Conservation (phyloP, 2,113 vertebrate genomes). For the Nibea albiflora region DNA sequence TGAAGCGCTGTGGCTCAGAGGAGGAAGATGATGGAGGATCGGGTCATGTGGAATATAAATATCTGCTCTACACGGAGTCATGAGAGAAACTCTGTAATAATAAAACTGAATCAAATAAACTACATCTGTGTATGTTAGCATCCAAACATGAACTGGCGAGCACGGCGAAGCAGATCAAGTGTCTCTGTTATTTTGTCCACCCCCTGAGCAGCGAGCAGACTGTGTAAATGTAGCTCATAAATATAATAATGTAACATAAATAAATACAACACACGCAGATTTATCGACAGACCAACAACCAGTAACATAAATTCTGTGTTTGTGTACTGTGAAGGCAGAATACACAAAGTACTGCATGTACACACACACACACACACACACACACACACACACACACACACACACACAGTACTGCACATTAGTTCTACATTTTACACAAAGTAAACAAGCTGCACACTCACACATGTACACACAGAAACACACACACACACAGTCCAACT, state of each 20-base stretch:
- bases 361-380: conserved; percentile 21
- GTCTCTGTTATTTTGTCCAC: too few relatives aligned
- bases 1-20: too few relatives aligned
- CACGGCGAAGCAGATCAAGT: too few relatives aligned
- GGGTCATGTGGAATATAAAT: too few relatives aligned
- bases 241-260: neutral
- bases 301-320: too few relatives aligned
- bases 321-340: neutral
- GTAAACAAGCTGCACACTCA: conserved; percentile 19
- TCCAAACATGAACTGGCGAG: too few relatives aligned
- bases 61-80: too few relatives aligned
- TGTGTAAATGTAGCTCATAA: neutral
- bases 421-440: neutral
- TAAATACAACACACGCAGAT: neutral
- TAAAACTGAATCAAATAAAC: too few relatives aligned
- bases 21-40: too few relatives aligned
- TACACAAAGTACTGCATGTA: neutral
- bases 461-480: neutral
- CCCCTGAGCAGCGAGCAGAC: neutral
- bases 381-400: conserved; percentile 7
- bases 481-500: neutral
- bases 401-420: neutral
- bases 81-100: too few relatives aligned
- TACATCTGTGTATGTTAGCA: too few relatives aligned
- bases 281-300: neutral